Base-by-base conservation (phyloP, 2,113 vertebrate genomes). In the Calonectris borealis region DNA sequence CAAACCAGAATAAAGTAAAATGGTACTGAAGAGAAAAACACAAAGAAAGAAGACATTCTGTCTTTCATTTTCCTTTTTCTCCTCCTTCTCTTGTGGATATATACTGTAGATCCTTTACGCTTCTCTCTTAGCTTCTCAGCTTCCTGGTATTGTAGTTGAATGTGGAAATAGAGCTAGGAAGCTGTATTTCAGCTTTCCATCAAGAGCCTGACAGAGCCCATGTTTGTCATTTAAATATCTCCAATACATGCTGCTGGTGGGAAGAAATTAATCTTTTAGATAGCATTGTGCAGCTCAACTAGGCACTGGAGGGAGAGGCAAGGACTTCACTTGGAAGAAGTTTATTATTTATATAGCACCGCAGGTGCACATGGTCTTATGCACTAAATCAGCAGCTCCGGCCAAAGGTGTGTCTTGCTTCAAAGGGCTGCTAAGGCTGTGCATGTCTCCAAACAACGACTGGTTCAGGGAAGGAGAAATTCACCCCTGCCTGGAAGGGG, bases 361-460 rank as follows among this genome's bases (percentile, higher is more conserved):
- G 1, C 18, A 75, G 61, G 48, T 75, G 16, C 31, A 44, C 42
- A 20, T 44, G 48, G 11, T 49, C 38, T 84, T 68, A 24, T 7
- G 5, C 24, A 65, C 27, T 66, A 66, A 66, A 86, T 62, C 60
- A 88, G 20, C 62, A 81, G 32, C 60, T 32, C 16, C 7, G 17
- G 40, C 9, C 31, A 60, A 77, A 61, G 17, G 16, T 1, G 2
- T 36, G 24, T 42, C 71, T 42, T 55, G 34, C 12, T 77, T 80
- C 71, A 68, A 54, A 83, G 46, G 32, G 9, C 46, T 83, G 29
- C 42, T 88, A 55, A 66, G 27, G 16, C 22, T 2, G 0, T 8
- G 8, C 1, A 1, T 4, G 3, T 58, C 16, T 93, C 51, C 17
- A 60, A 66, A 75, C 4, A 31, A 19, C 0, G 0, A 11, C 26